Evolutionary conservation across 2,797 vertebrate genomes (phyloP).

Genomic region (Sciaenops ocellatus): DNA sequence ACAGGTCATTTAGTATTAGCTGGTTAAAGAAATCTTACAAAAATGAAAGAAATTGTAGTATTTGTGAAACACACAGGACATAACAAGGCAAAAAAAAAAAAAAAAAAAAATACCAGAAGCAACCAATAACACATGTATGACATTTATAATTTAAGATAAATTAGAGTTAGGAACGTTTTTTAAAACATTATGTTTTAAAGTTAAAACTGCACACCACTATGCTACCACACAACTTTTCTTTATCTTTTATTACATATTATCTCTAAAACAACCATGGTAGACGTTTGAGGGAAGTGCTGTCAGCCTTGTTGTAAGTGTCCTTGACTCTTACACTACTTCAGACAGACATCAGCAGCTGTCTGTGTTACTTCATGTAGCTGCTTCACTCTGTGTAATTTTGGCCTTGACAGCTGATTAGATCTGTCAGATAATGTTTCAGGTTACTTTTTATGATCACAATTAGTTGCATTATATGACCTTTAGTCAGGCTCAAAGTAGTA

Average conservation of each 20-base stretch:
- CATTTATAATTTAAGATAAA: not conserved
- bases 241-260: not conserved
- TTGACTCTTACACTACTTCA: slow-evolving; percentile 11
- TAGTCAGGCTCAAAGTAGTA: not conserved
- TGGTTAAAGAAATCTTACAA: not conserved
- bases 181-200: not conserved
- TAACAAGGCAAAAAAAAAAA: not conserved
- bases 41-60: not conserved
- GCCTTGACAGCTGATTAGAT: slow-evolving; percentile 62
- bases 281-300: not conserved
- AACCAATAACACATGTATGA: not conserved
- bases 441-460: not conserved
- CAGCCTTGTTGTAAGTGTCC: not conserved
- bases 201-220: not conserved
- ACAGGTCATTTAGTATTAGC: too few species aligned
- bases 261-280: not conserved
- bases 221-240: not conserved
- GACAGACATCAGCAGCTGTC: not conserved
- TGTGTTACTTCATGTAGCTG: not conserved
- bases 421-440: slow-evolving; percentile 1
- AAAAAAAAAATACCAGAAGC: not conserved
- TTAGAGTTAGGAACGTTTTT: too few species aligned
- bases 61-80: not conserved
- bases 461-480: not conserved
- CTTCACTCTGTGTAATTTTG: slow-evolving; percentile 2